phyloP scores from a whole-genome alignment of 2,113 vertebrate genomes.

The Neofelis nebulosa region DNA sequence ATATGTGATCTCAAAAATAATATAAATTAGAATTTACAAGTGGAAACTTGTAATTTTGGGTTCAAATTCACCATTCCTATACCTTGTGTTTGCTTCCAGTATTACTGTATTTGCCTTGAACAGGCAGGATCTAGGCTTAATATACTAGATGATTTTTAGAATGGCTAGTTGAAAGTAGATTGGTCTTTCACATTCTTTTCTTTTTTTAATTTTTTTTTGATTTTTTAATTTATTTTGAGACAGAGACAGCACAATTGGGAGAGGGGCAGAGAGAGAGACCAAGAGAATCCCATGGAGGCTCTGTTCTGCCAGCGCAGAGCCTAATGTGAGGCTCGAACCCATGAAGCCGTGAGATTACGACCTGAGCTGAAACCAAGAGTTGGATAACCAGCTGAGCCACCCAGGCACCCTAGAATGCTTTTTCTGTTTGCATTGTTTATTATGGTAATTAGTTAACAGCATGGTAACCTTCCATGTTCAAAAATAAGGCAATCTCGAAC shows the following conservation, averaged over 20 bases:
- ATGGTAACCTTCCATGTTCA: constrained; percentile 66
- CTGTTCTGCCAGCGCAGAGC: neutral
- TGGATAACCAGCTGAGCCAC: too few relatives aligned
- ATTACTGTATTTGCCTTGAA: neutral
- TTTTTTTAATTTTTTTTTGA: neutral
- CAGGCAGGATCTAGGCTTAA: neutral
- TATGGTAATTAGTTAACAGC: constrained; percentile 67
- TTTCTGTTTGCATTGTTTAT: too few relatives aligned
- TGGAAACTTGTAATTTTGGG: neutral
- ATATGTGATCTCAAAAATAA: neutral
- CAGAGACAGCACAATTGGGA: neutral
- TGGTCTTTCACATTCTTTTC: neutral
- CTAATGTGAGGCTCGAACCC: neutral
- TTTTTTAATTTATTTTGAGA: neutral
- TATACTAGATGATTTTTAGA: neutral
- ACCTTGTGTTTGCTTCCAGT: neutral
- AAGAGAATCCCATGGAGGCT: neutral
- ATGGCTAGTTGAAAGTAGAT: constrained; percentile 10
- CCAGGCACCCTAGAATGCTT: too few relatives aligned
- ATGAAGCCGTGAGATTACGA: neutral
- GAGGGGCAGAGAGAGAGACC: neutral
- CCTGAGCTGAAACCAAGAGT: too few relatives aligned
- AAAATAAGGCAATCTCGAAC: constrained; percentile 46
- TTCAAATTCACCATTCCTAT: neutral
- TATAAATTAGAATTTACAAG: neutral